Base-by-base conservation (phyloP, 2,113 vertebrate genomes). In the Chaetodon auriga region DNA sequence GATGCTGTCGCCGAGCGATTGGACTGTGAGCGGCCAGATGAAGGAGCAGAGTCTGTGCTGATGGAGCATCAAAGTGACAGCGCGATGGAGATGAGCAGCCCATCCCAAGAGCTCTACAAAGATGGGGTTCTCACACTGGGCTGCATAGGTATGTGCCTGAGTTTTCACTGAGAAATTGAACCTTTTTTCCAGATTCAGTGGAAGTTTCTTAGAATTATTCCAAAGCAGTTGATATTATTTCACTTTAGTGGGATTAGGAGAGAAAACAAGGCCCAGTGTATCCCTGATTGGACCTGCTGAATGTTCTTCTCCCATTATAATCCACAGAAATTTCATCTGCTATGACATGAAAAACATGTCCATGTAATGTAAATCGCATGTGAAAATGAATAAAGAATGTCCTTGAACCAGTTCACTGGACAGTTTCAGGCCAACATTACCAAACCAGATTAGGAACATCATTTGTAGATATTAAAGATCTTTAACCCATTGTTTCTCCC, bases 91-190 rank as follows among this genome's bases (percentile, higher is more conserved):
- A 94, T 95, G 63, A 93, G 88, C 6, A 87, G 80, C 43, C 94
- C 92, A 0, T 92, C 94, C 8, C 93, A 92, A 73, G 97, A 98
- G 86, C 97, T 93, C 51, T 99, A 96, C 87, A 97, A 97, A 89
- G 96, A 99, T 0, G 97, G 97, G 0, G 90, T 98, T 49, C 95
- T 97, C 78, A 99, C 97, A 7, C 84, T 99, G 8, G 97, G 97
- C 76, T 98, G 97, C 73, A 94, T 98, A 80, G 95, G 97, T 97
- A 94, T 87, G 35, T 9, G 57, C 48, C 21, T 49, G 8, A 62
- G 18, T 43, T 63, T 21, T 30, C 30, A 11, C 19, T 1, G 16
- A 54, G 55, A 12, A 43, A 6, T 5, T 13, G 41, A 53, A 23
- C n/a, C 6, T 4, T 49, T 14, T 18, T 21, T 25, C 35, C 19